Percentiles rank a stretch among this genome's conserved stretches.
Conservation (phyloP, 1,140 invertebrate genomes). For the Drosophila kurseongensis region DNA sequence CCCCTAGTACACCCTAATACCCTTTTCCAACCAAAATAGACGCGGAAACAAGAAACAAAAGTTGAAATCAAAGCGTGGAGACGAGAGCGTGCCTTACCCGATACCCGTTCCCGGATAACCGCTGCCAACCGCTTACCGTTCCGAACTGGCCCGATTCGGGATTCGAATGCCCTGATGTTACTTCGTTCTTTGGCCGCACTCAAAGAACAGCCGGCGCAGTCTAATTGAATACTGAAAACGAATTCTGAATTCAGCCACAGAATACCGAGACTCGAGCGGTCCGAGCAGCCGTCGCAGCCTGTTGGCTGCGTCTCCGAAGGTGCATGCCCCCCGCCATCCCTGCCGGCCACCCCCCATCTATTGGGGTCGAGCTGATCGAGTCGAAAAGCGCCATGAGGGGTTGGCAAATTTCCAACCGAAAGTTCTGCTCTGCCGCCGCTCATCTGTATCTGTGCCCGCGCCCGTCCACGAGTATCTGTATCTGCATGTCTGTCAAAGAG, state of each 20-base stretch:
- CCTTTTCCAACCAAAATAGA: not conserved
- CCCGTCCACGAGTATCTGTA: constrained; percentile 12
- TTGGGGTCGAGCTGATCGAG: constrained; percentile 75
- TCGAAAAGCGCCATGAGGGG: constrained; percentile 71
- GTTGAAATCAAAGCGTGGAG: constrained; percentile 3
- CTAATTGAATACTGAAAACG: constrained; percentile 81
- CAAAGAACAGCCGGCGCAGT: constrained; percentile 75
- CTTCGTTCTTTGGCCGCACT: constrained; percentile 43
- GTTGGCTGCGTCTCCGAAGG: constrained; percentile 53
- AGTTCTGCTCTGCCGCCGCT: constrained; percentile 54
- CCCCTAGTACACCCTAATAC: not conserved
- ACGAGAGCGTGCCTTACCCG: constrained; percentile 4
- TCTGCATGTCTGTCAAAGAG: constrained; percentile 11
- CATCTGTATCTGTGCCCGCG: not conserved
- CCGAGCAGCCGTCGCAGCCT: constrained; percentile 79
- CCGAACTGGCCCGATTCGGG: constrained; percentile 10
- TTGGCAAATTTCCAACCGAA: constrained; percentile 76
- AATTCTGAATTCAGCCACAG: constrained; percentile 67
- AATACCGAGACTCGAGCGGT: constrained; percentile 71
- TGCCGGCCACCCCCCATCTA: constrained; percentile 26
- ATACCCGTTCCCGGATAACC: constrained; percentile 13
- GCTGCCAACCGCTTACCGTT: constrained; percentile 12
- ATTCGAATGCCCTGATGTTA: constrained; percentile 4
- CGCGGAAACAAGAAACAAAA: not conserved
- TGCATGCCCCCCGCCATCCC: constrained; percentile 11